phyloP scores from a whole-genome alignment of 2,113 vertebrate genomes.

The Pygoscelis adeliae region DNA sequence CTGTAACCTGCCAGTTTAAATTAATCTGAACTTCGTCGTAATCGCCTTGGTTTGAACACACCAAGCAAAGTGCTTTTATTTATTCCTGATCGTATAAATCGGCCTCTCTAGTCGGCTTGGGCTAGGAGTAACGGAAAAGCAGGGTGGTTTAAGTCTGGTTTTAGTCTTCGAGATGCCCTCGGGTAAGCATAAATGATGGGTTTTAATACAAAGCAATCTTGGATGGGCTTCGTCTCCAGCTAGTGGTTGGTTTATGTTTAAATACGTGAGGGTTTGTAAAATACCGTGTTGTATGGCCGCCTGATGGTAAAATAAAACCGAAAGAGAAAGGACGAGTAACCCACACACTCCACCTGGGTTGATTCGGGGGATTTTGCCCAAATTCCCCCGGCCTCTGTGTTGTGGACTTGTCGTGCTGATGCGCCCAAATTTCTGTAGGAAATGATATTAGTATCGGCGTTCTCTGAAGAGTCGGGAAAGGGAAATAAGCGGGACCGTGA shows the following conservation, averaged over 20 bases:
- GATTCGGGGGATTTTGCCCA: not conserved
- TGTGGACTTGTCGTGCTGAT: not conserved
- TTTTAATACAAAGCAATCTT: not conserved
- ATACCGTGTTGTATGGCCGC: not conserved
- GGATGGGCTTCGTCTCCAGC: not conserved
- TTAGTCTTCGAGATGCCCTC: not conserved
- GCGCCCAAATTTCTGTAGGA: not conserved
- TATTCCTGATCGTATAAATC: not conserved
- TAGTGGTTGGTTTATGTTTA: not conserved
- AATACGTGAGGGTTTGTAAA: not conserved
- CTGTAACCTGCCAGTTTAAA: constrained; percentile 18
- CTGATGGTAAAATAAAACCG: not conserved
- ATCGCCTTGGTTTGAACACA: not conserved
- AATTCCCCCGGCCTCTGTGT: accelerated
- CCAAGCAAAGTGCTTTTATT: not conserved
- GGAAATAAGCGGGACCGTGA: not conserved
- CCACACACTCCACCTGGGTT: too few relatives aligned
- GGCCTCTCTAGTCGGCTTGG: not conserved
- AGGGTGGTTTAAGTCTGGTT: not conserved
- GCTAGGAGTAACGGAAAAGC: not conserved
- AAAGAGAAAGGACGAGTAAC: not conserved
- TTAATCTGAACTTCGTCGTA: not conserved
- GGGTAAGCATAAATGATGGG: not conserved
- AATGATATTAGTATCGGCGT: not conserved
- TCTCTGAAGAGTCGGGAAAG: not conserved